phyloP scores from a whole-genome alignment of 2,113 vertebrate genomes.

The Diadophis punctatus region DNA sequence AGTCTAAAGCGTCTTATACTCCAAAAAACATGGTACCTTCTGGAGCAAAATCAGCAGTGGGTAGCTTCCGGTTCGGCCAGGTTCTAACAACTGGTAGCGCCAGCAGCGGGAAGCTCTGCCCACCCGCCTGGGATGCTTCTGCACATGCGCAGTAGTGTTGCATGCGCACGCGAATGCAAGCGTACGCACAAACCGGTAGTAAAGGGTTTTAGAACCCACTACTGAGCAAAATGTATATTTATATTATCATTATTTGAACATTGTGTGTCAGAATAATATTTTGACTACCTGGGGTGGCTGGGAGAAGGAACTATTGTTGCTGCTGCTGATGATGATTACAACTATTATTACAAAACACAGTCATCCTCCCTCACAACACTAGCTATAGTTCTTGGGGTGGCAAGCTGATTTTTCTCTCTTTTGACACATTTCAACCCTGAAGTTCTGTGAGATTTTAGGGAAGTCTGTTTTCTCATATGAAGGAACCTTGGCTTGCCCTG shows the following conservation, averaged over 20 bases:
- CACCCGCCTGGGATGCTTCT: no score
- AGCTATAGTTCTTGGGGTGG: not conserved
- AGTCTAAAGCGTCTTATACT: no score
- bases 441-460: not conserved
- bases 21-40: not conserved
- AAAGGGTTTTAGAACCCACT: no score
- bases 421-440: not conserved
- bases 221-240: slow-evolving; percentile 53
- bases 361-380: not conserved
- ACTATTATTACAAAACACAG: not conserved
- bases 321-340: not conserved
- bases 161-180: no score
- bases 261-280: slow-evolving; percentile 63
- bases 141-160: no score
- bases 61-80: no score
- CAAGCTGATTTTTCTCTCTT: not conserved
- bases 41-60: not conserved
- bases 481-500: not conserved
- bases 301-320: slow-evolving; percentile 16
- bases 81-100: no score
- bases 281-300: slow-evolving; percentile 6
- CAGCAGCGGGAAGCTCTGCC: no score
- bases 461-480: not conserved
- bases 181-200: no score
- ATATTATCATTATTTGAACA: slow-evolving; percentile 62